phyloP scores from a whole-genome alignment of 2,797 vertebrate species.

The Synanceia verrucosa region DNA sequence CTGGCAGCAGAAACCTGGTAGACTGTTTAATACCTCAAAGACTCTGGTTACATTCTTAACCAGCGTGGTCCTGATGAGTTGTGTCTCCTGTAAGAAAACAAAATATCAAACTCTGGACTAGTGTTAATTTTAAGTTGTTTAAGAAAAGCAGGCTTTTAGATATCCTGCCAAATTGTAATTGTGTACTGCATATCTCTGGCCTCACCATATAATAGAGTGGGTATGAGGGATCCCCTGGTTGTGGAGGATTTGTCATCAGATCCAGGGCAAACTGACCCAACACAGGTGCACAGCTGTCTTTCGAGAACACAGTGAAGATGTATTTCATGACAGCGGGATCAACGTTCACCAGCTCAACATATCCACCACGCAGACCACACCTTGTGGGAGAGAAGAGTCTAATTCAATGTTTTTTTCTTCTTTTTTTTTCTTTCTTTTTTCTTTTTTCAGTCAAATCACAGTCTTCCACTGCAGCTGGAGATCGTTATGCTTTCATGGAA shows the following conservation, averaged over 20 bases:
- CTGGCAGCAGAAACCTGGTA: conserved; percentile 75
- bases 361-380: conserved; percentile 81
- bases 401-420: too few relatives aligned
- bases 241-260: conserved; percentile 75
- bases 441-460: neutral
- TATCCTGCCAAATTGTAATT: neutral
- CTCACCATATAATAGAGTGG: conserved; percentile 63
- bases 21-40: conserved; percentile 57
- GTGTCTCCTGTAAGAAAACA: conserved; percentile 66
- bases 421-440: too few relatives aligned
- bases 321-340: conserved; percentile 63
- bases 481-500: neutral
- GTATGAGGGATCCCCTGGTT: conserved; percentile 78
- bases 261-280: conserved; percentile 78
- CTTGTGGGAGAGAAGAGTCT: conserved; percentile 47
- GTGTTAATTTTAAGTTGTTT: neutral
- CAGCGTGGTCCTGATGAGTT: conserved; percentile 47
- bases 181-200: neutral
- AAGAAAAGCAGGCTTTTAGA: neutral
- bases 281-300: conserved; percentile 21
- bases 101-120: neutral
- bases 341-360: conserved; percentile 81
- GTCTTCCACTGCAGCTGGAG: neutral
- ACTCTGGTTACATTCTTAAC: conserved; percentile 54
- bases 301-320: conserved; percentile 20